phyloP scores from a whole-genome alignment of 2,113 vertebrate genomes.

The Anguilla japonica region DNA sequence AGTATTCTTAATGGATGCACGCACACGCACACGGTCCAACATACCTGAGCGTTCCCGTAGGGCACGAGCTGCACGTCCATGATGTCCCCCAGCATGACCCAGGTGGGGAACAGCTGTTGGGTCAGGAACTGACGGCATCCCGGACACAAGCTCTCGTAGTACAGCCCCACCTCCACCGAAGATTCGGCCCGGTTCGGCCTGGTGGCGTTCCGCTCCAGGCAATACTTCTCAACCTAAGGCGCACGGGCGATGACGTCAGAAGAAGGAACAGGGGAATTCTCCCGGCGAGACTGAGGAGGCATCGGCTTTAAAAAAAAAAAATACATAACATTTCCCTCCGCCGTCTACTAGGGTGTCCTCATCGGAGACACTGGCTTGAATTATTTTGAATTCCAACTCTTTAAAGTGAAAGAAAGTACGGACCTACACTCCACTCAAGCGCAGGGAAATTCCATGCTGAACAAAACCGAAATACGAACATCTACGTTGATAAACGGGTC shows the following conservation, averaged over 20 bases:
- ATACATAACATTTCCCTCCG: too few species aligned
- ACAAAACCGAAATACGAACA: background rate
- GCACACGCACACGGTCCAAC: too few species aligned
- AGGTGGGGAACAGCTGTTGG: conserved; percentile 78
- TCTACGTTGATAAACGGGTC: too few species aligned
- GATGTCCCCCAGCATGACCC: conserved; percentile 76
- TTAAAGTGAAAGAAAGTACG: background rate
- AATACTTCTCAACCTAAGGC: conserved; percentile 67
- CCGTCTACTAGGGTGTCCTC: background rate
- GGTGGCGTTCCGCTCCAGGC: conserved; percentile 61
- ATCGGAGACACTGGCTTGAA: background rate
- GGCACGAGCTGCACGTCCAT: conserved; percentile 82
- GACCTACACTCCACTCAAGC: background rate
- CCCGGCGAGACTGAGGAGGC: too few species aligned
- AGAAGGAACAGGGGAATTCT: too few species aligned
- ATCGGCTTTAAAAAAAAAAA: too few species aligned
- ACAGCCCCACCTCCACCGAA: conserved; percentile 74
- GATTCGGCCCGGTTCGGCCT: background rate
- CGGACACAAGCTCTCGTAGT: conserved; percentile 82
- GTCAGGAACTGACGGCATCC: conserved; percentile 74
- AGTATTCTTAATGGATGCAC: too few species aligned
- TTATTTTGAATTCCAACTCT: background rate
- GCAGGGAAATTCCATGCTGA: background rate
- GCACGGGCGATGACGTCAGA: background rate
- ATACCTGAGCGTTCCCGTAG: conserved; percentile 83